Conservation (phyloP, 2,888 invertebrate species). For the Druceiella hillmani region DNA sequence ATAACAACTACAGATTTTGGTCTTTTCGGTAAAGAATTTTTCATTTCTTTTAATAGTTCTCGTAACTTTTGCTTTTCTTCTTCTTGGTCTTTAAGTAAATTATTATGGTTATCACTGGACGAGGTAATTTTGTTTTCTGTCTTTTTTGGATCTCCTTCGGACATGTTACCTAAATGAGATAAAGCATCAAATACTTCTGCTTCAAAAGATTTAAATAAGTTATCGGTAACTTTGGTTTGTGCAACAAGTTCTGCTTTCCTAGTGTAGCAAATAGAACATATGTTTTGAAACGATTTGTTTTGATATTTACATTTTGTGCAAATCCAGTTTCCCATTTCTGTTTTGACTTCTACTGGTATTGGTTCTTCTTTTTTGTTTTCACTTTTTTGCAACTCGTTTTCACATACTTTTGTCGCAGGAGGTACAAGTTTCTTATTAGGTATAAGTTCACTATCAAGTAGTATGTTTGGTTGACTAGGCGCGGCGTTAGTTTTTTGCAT, state of each 20-base stretch:
- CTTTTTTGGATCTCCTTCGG: background rate
- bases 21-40: conserved; percentile 64
- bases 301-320: background rate
- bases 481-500: conserved; percentile 11
- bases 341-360: conserved; percentile 22
- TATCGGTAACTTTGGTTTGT: conserved; percentile 7
- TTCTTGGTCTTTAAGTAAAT: conserved; percentile 9
- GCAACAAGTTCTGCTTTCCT: conserved; percentile 1
- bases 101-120: too few species aligned
- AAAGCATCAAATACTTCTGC: conserved; percentile 5
- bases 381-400: background rate
- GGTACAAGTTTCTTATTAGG: background rate
- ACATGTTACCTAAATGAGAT: background rate
- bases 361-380: conserved; percentile 6
- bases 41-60: conserved; percentile 73
- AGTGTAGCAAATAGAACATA: background rate
- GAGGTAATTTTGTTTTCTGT: too few species aligned
- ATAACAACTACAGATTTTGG: conserved; percentile 44
- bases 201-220: conserved; percentile 13
- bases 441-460: background rate
- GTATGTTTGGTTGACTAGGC: background rate
- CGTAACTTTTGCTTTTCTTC: conserved; percentile 58
- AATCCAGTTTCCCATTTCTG: too few species aligned
- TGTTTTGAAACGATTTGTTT: background rate
- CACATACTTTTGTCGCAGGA: conserved; percentile 1